Conservation (phyloP, 1,140 invertebrate genomes). For the Aphelenchoides avenae region DNA sequence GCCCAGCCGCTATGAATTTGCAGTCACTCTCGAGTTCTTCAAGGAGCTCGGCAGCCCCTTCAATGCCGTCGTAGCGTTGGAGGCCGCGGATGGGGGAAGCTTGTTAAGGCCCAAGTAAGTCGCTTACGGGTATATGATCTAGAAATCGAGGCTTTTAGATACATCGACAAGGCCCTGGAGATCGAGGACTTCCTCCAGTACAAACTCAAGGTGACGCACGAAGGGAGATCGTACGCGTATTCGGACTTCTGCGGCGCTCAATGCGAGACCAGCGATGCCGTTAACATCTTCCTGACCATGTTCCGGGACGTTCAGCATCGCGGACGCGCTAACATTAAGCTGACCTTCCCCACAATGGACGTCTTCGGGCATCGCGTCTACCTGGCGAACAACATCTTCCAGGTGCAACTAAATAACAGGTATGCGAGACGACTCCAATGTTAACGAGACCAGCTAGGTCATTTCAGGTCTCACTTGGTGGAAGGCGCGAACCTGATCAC, state of each 20-base stretch:
- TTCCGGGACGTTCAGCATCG: slow-evolving; percentile 50
- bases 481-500: slow-evolving; percentile 47
- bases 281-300: slow-evolving; percentile 55
- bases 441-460: not conserved
- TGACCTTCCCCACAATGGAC: slow-evolving; percentile 57
- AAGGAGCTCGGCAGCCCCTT: slow-evolving; percentile 54
- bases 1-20: slow-evolving; percentile 53
- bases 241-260: slow-evolving; percentile 58
- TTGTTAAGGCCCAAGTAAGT: slow-evolving; percentile 37
- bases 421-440: slow-evolving; percentile 10
- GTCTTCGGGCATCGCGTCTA: slow-evolving; percentile 55
- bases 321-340: slow-evolving; percentile 51
- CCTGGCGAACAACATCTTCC: slow-evolving; percentile 57
- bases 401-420: slow-evolving; percentile 51
- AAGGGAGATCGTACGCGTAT: slow-evolving; percentile 47
- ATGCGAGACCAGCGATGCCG: slow-evolving; percentile 56
- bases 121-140: not conserved
- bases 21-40: slow-evolving; percentile 53
- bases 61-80: slow-evolving; percentile 54
- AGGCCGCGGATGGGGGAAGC: slow-evolving; percentile 47
- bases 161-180: slow-evolving; percentile 55
- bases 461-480: slow-evolving; percentile 50
- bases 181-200: slow-evolving; percentile 56
- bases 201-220: slow-evolving; percentile 52
- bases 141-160: slow-evolving; percentile 24